Evolutionary conservation across 2,888 invertebrate species (phyloP).

Genomic region (Frankliniella fusca): DNA sequence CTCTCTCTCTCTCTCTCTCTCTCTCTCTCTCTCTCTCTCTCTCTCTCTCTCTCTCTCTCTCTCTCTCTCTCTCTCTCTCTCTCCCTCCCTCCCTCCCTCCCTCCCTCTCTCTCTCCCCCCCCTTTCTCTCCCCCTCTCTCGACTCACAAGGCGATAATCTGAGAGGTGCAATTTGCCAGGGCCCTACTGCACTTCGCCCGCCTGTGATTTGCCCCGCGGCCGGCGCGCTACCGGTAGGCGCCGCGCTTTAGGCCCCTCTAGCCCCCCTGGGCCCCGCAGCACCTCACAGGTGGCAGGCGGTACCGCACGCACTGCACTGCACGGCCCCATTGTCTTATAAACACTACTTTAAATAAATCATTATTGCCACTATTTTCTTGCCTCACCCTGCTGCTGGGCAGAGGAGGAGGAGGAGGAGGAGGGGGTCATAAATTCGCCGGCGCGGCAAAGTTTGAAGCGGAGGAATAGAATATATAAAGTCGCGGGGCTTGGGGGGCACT

Average conservation of each 20-base stretch:
- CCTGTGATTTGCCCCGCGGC: background rate
- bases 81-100: background rate
- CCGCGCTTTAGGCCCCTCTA: too few relatives aligned
- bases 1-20: background rate
- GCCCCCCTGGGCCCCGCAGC: background rate
- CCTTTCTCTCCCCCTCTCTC: background rate
- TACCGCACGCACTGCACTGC: background rate
- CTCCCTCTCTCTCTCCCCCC: background rate
- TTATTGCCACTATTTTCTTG: too few relatives aligned
- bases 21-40: background rate
- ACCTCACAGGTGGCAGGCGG: slow-evolving; percentile 9
- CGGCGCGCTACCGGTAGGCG: background rate
- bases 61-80: slow-evolving; percentile 10
- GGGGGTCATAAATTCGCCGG: too few relatives aligned
- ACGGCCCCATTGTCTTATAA: too few relatives aligned
- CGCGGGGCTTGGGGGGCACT: too few relatives aligned
- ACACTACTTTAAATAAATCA: too few relatives aligned
- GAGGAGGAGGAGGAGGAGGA: too few relatives aligned
- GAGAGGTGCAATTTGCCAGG: background rate
- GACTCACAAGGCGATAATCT: too few relatives aligned
- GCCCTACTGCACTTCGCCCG: too few relatives aligned
- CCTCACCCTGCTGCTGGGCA: too few relatives aligned
- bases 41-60: slow-evolving; percentile 6
- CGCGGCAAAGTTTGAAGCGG: too few relatives aligned
- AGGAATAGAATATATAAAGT: too few relatives aligned